Evolutionary conservation across 2,113 vertebrate genomes (phyloP), one percentile per base, ranked within the genome.

Genomic region (Syngnathus floridae): DNA sequence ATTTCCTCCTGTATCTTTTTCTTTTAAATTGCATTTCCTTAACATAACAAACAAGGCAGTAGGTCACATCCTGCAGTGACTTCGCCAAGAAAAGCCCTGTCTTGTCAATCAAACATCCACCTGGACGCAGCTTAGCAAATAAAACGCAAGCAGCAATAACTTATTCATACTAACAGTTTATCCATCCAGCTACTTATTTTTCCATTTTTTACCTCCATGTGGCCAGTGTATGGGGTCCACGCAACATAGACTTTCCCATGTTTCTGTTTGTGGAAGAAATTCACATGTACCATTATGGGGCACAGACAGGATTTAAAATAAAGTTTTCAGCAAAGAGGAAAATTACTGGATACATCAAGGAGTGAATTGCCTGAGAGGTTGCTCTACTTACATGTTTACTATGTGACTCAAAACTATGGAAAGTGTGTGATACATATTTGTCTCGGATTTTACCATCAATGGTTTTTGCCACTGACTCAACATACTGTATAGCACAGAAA

Each of bases 231-330:
- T 69, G 78, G 80, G 45, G 81, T 70, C 62, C 77, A 54, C 73
- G 59, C 78, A 70, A 82, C 74, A 68, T 77, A 69, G 75, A 81
- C 74, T 86, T 87, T 84, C 82, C 85, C 80, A 69, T 86, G 79
- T 87, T 87, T 85, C 71, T 87, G 78, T 86, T 88, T 86, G 71
- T 4, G 77, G 77, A 87, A 82, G 72, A 74, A 78, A 58, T 86
- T 79, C 74, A 73, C 77, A 69, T 76, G 76, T 76, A 64, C 74
- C 71, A 66, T 70, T 77, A 75, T 67, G 65, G 69, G 62, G 67
- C 73, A 69, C 63, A 64, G 61, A 54, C 75, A 69, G 73, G 62
- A 72, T 74, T 17, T 48, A 19, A 48, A 48, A 19, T 22, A 54
- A 0, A 19, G 38, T 66, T 75, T 79, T 83, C 36, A 75, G 70